Percentiles rank a stretch among this genome's conserved stretches.
Conservation (phyloP, 2,113 vertebrate species). For the Tachuris rubrigastra region DNA sequence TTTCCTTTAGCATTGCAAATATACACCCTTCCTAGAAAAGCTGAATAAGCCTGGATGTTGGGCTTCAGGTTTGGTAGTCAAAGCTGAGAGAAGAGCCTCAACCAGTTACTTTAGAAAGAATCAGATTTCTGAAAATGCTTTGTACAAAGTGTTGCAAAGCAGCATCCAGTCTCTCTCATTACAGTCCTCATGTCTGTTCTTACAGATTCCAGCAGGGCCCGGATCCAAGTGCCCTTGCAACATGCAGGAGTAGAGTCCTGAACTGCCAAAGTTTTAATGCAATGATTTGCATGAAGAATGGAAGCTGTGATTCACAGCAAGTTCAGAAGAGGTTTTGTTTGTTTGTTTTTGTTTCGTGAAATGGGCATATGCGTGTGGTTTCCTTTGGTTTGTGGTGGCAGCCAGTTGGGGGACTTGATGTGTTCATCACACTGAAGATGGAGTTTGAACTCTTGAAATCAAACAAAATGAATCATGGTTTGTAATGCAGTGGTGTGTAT, state of each 20-base stretch:
- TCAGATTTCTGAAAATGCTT: not conserved
- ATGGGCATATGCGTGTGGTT: rapidly evolving
- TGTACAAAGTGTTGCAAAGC: not conserved
- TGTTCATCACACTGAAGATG: not conserved
- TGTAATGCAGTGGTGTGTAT: not conserved
- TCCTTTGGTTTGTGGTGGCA: not conserved
- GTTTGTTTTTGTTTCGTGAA: not conserved
- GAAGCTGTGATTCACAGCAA: not conserved
- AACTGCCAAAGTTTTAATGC: not conserved
- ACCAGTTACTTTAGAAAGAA: not conserved
- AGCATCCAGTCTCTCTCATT: not conserved
- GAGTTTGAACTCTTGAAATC: not conserved
- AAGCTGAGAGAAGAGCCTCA: not conserved
- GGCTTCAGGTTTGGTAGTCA: not conserved
- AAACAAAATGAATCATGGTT: not conserved
- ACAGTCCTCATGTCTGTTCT: not conserved
- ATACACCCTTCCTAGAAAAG: not conserved
- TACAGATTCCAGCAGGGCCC: not conserved
- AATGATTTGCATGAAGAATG: not conserved
- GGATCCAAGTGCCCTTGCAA: not conserved
- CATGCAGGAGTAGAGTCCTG: not conserved
- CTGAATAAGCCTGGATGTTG: not conserved
- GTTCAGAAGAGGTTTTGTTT: not conserved
- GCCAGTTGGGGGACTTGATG: not conserved
- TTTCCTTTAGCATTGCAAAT: not conserved